Evolutionary conservation across 1,140 invertebrate genomes (phyloP), one percentile per base, ranked within the genome.

Genomic region (Belonocnema kinseyi): DNA sequence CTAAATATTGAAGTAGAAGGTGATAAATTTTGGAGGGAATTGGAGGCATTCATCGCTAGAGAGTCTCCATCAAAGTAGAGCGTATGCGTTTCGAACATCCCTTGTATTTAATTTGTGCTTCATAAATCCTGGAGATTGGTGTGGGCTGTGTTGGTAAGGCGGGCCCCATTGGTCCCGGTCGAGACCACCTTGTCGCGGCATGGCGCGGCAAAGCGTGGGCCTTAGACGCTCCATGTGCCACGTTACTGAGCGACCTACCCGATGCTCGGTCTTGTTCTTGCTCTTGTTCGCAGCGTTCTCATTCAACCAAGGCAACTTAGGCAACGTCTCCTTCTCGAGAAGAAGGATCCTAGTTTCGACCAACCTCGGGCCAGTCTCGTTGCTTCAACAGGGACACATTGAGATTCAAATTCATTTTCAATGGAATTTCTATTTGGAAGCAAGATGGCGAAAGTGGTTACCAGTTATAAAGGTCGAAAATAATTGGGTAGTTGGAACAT

Each of bases 81-180:
- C 40, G 7, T 2, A 46, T 46, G 40, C 40, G 40, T 46, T 46
- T 11, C 11, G 40, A 46, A 21, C 56, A 21, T 58, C 56, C 56
- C 56, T 58, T 58, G 17, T 19, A 58, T 85, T 84, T 82, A 82
- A 87, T 85, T 85, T 83, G 84, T 85, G 86, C 82, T 80, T 83
- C 83, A 85, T 85, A 86, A 86, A 87, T 85, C 84, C 79, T 82
- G 53, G 46, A 52, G 82, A 83, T 82, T 85, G 78, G 82, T 85
- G 83, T 81, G 81, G 79, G 81, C 81, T 79, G 79, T 79, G 78
- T 81, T 78, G 21, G 80, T 73, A 76, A 76, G 77, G 75, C 79
- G 81, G 74, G 77, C 73, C 76, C 78, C 78, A 78, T 74, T 72
- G 76, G 74, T 74, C 51, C 74, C 77, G 71, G 66, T 78, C n/a